These are phyloP conservation scores for Brachyrhaphis roseni DNA, from an alignment of 2,797 vertebrate species.

Conservation along the genomic window DNA sequence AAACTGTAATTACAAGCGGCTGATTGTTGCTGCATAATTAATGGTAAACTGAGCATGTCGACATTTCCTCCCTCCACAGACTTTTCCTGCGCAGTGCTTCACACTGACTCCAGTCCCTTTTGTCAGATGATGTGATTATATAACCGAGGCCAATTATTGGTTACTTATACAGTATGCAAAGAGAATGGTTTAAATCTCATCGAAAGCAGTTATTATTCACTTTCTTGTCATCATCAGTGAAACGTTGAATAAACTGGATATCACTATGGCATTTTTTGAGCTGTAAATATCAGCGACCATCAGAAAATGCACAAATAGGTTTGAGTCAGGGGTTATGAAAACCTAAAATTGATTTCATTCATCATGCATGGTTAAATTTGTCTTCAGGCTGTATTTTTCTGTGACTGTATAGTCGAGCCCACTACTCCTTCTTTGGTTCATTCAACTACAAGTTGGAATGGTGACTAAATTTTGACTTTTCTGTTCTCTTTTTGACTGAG, in stretches of 20 bases:
- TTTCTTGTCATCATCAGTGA: constrained; percentile 7
- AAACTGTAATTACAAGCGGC: background rate
- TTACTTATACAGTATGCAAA: background rate
- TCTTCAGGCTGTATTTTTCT: background rate
- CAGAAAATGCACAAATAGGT: background rate
- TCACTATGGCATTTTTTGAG: constrained; percentile 19
- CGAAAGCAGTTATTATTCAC: background rate
- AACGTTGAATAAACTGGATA: constrained; percentile 31
- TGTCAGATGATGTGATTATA: background rate
- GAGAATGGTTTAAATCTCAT: background rate
- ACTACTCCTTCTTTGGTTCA: background rate
- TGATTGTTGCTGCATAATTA: background rate
- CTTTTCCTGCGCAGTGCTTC: background rate
- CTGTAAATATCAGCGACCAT: constrained; percentile 44
- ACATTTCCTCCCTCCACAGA: background rate
- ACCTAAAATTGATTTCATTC: constrained; percentile 5
- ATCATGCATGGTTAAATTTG: background rate
- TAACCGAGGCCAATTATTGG: background rate
- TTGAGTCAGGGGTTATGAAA: background rate
- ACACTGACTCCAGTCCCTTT: background rate
- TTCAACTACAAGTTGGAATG: background rate
- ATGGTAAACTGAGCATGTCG: background rate
- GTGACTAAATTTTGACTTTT: background rate
- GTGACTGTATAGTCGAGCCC: background rate
- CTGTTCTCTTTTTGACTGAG: background rate